Percentiles rank a stretch among this genome's conserved stretches.
These are phyloP conservation scores for Leucophenga varia DNA, from an alignment of 1,140 invertebrate genomes.

Conservation along the genomic window DNA sequence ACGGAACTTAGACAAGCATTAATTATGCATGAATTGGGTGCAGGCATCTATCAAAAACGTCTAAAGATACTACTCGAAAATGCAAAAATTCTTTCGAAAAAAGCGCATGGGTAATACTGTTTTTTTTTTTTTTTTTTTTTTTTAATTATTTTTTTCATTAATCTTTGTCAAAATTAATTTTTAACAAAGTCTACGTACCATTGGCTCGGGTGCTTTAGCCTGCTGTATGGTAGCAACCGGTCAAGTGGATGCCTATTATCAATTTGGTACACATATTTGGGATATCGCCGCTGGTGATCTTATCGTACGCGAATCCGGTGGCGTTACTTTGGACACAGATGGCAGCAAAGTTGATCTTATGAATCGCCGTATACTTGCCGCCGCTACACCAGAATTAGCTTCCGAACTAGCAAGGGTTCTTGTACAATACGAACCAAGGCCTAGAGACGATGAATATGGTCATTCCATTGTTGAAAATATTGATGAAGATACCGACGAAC, in stretches of 20 bases:
- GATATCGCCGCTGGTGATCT: constrained; percentile 85
- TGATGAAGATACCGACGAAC: no score
- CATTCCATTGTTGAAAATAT: no score
- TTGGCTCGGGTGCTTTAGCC: constrained; percentile 90
- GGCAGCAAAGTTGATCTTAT: constrained; percentile 79
- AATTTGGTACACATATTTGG: constrained; percentile 90
- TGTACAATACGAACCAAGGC: constrained; percentile 22
- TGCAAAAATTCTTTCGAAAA: constrained; percentile 65
- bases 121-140: no score
- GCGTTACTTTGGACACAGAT: constrained; percentile 83
- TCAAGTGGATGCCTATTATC: constrained; percentile 82
- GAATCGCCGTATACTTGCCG: constrained; percentile 76
- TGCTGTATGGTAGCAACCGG: constrained; percentile 89
- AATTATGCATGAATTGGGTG: constrained; percentile 28
- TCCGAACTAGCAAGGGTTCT: constrained; percentile 64
- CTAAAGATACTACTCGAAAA: no score
- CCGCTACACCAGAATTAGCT: constrained; percentile 71
- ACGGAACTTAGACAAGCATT: constrained; percentile 8
- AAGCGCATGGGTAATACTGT: constrained; percentile 84
- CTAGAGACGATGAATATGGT: constrained; percentile 1
- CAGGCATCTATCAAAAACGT: no score
- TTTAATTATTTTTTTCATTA: constrained; percentile 3
- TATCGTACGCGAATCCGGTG: constrained; percentile 89
- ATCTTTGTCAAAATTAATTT: constrained; percentile 2
- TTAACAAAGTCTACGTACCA: constrained; percentile 71